These are phyloP conservation scores for Notodonta ziczac DNA, from an alignment of 2,888 invertebrate genomes.

Conservation along the genomic window DNA sequence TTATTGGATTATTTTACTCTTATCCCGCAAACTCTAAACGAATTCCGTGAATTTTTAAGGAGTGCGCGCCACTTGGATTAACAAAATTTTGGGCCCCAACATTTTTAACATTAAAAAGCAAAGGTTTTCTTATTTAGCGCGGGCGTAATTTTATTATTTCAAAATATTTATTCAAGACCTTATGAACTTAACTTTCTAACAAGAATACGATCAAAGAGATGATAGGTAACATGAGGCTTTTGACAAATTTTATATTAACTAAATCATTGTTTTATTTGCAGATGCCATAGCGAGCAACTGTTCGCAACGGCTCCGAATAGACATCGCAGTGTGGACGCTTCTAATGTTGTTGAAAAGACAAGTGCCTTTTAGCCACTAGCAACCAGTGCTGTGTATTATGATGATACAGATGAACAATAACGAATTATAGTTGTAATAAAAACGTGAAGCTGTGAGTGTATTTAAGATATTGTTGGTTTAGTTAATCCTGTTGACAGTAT, in stretches of 20 bases:
- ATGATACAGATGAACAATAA: slow-evolving; percentile 20
- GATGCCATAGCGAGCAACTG: slow-evolving; percentile 65
- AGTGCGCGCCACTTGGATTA: neutral
- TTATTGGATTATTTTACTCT: slow-evolving; percentile 6
- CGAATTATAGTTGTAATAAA: slow-evolving; percentile 14
- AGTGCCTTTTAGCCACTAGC: slow-evolving; percentile 64
- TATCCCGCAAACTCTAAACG: slow-evolving; percentile 2
- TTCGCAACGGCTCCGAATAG: slow-evolving; percentile 47
- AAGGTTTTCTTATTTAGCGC: slow-evolving; percentile 1
- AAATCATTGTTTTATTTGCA: slow-evolving; percentile 36
- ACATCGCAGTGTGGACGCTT: slow-evolving; percentile 61
- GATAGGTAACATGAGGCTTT: too few relatives aligned
- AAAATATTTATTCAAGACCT: too few relatives aligned
- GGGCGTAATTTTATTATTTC: slow-evolving; percentile 9
- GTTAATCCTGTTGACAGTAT: neutral
- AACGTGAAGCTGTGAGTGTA: slow-evolving; percentile 17
- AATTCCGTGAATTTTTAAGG: slow-evolving; percentile 2
- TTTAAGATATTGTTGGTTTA: slow-evolving; percentile 6
- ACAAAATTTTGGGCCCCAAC: slow-evolving; percentile 6
- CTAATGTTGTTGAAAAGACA: slow-evolving; percentile 55
- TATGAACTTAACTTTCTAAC: too few relatives aligned
- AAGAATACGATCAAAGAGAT: too few relatives aligned
- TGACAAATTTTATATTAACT: too few relatives aligned
- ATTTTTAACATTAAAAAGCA: neutral
- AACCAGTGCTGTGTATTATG: slow-evolving; percentile 29